These are phyloP conservation scores for Pangasianodon hypophthalmus DNA, from an alignment of 2,113 vertebrate species.

Conservation along the genomic window DNA sequence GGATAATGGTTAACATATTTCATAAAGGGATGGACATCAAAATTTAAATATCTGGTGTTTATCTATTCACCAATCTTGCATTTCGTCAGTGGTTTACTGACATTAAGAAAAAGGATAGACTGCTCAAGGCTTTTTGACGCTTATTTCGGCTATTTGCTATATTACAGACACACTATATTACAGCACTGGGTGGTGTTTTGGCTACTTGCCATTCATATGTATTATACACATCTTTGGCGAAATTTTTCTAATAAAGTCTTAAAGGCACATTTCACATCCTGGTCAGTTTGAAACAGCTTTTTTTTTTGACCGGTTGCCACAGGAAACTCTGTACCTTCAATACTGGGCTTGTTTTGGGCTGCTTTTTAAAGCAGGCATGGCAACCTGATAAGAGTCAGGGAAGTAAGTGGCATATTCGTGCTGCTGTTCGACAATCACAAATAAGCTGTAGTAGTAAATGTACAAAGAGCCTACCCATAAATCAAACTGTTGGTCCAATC, in stretches of 20 bases:
- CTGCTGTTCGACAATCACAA: background rate
- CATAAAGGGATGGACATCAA: background rate
- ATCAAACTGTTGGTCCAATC: background rate
- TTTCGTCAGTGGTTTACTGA: background rate
- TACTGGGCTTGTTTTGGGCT: background rate
- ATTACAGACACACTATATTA: background rate
- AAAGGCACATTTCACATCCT: background rate
- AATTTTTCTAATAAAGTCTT: background rate
- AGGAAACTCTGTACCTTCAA: background rate
- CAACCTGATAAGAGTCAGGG: background rate
- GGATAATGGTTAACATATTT: background rate
- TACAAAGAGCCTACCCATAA: background rate
- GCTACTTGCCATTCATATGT: background rate
- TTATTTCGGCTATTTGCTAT: conserved; percentile 2
- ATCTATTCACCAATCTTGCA: background rate
- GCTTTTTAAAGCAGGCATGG: background rate
- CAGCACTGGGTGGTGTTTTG: background rate
- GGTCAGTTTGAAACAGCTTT: background rate
- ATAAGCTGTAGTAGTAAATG: background rate
- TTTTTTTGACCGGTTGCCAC: background rate
- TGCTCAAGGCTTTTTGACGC: background rate
- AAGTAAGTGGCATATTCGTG: background rate
- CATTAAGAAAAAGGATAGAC: background rate
- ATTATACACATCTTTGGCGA: background rate
- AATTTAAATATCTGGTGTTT: background rate